Evolutionary conservation across 2,888 invertebrate genomes (phyloP), one percentile per base, ranked within the genome.

Genomic region (Trichopria drosophilae): DNA sequence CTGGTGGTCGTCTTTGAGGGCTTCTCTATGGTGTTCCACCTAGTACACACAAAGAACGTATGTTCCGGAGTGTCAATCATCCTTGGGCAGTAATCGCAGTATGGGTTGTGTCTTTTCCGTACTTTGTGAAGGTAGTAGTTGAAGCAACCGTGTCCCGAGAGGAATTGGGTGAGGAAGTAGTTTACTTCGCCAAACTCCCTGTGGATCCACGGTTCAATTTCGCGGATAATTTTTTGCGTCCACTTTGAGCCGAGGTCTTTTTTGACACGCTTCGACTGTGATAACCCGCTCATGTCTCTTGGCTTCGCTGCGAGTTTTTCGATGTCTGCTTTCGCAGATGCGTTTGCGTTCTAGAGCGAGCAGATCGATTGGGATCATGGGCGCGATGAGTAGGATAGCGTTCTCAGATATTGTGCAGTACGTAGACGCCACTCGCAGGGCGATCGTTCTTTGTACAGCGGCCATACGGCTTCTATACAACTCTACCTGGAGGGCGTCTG

Each of bases 11-110:
- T n/a, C n/a, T n/a, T n/a, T n/a, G n/a, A n/a, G n/a, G n/a, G n/a
- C n/a, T n/a, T n/a, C n/a, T n/a, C n/a, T n/a, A n/a, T n/a, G n/a
- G n/a, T n/a, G n/a, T n/a, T n/a, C n/a, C n/a, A n/a, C n/a, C n/a
- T n/a, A n/a, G n/a, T n/a, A 23, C 46, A 46, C 31, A 4, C 20
- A 15, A 47, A 47, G 12, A 47, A 47, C 10, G 47, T 47, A 23
- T 47, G 40, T 3, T 5, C 7, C 16, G n/a, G 20, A 22, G 29
- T 26, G 16, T 22, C 40, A 12, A 12, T 16, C 13, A 31, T 18
- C 12, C 16, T 6, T 12, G 42, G 16, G n/a, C 10, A 15, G 12
- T 32, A 42, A 22, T 12, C 46, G 10, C 18, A 46, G 7, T 13
- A n/a, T n/a, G 24, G 47, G 18, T 13, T 23, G 26, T 26, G 7